Percentiles rank a stretch among this genome's conserved stretches.
Evolutionary conservation across 2,113 vertebrate species (phyloP).

Genomic region (Cairina moschata): DNA sequence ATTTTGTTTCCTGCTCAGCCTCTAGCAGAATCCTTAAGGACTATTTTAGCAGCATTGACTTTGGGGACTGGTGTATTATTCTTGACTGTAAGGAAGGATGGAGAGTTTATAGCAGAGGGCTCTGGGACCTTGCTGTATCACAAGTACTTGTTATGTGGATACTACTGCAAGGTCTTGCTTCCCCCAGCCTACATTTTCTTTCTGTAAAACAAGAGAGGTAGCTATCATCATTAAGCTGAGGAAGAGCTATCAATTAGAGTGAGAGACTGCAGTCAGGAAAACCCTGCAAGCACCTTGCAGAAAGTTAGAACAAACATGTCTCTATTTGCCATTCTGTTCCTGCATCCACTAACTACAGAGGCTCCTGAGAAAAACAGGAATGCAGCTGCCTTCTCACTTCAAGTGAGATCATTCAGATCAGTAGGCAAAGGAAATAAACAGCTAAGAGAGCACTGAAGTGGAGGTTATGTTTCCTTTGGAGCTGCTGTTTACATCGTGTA

Average conservation of each 20-base stretch:
- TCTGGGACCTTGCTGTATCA: not conserved
- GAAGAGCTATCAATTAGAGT: constrained; percentile 19
- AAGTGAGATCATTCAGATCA: not conserved
- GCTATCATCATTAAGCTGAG: not conserved
- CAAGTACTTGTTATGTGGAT: not conserved
- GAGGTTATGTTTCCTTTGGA: constrained; percentile 29
- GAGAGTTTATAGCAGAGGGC: not conserved
- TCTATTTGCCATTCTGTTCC: not conserved
- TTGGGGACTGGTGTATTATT: fast-evolving
- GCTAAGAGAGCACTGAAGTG: constrained; percentile 8
- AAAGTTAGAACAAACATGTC: not conserved
- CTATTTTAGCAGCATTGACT: not conserved
- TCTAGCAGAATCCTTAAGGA: not conserved
- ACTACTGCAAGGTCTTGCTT: fast-evolving
- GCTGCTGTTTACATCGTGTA: not conserved
- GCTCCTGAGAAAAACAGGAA: not conserved
- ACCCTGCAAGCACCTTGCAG: not conserved
- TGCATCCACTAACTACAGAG: not conserved
- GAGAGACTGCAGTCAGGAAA: not conserved
- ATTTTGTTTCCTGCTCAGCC: not conserved
- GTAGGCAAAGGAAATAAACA: constrained; percentile 28
- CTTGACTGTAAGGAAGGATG: not conserved
- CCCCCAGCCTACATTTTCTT: not conserved
- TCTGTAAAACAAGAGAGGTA: not conserved
- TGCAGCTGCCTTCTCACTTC: constrained; percentile 4